Base-by-base conservation (phyloP, 2,888 invertebrate species). In the Dicyrtoma fusca region DNA sequence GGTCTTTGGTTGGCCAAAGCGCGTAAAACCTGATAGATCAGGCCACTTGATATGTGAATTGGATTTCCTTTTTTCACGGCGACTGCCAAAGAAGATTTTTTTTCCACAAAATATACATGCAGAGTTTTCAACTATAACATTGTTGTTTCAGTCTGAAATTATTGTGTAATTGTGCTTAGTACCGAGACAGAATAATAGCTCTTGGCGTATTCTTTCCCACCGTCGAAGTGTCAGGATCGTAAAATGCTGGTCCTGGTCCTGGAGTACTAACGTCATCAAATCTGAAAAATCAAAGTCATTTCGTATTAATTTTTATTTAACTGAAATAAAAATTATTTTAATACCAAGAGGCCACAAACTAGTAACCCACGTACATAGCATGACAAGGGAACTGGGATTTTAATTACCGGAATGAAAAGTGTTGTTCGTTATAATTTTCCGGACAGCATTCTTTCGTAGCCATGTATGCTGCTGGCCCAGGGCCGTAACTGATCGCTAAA, bases 1-100 rank as follows among this genome's bases (percentile, higher is more conserved):
- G 11, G 76, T 68, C 55, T 49, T 25, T 5, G 62, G 61, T 21
- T 5, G 44, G n/a, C 77, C 77, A 55, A 57, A 74, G 6, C 75
- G 74, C 8, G 73, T 76, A 14, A 61, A 42, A 1, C 76, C 76
- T n/a, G 62, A 74, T 13, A 63, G 59, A 19, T 64, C 19, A 11
- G 13, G 49, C 13, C 45, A 23, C n/a, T n/a, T n/a, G n/a, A n/a
- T n/a, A n/a, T n/a, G n/a, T n/a, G n/a, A n/a, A n/a, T n/a, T n/a
- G n/a, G n/a, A n/a, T n/a, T n/a, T n/a, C n/a, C n/a, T n/a, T n/a
- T n/a, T n/a, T n/a, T n/a, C n/a, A n/a, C n/a, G n/a, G n/a, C n/a
- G n/a, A n/a, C n/a, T n/a, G n/a, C n/a, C n/a, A n/a, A n/a, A n/a
- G n/a, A n/a, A n/a, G n/a, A n/a, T n/a, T n/a, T n/a, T n/a, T n/a